Evolutionary conservation across 2,113 vertebrate species (phyloP).

Genomic region (Vimba vimba): DNA sequence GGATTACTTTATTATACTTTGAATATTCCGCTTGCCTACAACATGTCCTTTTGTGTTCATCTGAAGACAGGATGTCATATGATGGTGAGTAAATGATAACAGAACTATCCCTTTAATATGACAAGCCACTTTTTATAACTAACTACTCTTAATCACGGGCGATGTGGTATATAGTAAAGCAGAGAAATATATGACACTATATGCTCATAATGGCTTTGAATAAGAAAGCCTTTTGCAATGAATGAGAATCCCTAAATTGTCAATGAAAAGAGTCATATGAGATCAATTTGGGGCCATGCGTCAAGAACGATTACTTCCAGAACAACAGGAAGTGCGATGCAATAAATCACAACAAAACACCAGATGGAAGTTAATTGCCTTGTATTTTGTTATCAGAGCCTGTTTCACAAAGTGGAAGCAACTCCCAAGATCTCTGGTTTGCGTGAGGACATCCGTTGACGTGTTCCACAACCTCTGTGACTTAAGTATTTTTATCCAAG

Average conservation of each 20-base stretch:
- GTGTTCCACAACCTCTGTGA: neutral
- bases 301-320: constrained; percentile 12
- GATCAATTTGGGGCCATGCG: constrained; percentile 6
- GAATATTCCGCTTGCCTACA: neutral
- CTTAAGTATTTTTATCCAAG: constrained; percentile 42
- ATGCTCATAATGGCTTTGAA: neutral
- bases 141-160: neutral
- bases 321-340: constrained; percentile 21
- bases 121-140: neutral
- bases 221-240: neutral
- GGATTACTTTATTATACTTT: neutral
- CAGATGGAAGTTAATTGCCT: constrained; percentile 12
- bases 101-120: neutral
- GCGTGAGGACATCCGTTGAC: constrained; percentile 45
- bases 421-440: constrained; percentile 16
- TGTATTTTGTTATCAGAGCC: constrained; percentile 11
- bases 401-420: constrained; percentile 35
- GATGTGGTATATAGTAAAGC: neutral
- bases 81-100: neutral
- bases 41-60: neutral
- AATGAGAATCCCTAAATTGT: neutral
- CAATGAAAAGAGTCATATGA: constrained; percentile 16
- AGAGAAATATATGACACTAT: neutral
- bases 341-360: constrained; percentile 10
- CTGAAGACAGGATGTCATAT: neutral